Base-by-base conservation (phyloP, 2,888 invertebrate species). In the Tenthredo notha region DNA sequence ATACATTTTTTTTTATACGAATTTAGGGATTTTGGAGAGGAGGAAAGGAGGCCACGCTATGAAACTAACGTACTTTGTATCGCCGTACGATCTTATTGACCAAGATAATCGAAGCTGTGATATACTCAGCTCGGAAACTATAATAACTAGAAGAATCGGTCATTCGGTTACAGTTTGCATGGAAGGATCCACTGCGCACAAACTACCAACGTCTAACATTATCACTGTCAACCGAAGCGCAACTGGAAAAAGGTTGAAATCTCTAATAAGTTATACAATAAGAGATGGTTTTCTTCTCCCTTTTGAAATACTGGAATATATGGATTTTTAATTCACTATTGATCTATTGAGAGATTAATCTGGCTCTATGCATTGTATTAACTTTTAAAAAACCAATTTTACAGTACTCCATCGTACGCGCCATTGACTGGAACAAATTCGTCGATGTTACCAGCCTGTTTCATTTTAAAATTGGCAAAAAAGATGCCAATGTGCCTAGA, bases 1-100 rank as follows among this genome's bases (percentile, higher is more conserved):
- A 43, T 74, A 18, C 21, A 29, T 18, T 75, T 29, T 61, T 18
- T 75, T 29, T 61, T 7, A 61, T 21, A 25, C 12, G n/a, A 25
- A 47, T 92, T 7, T 93, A 97, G 97, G 93, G 67, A 92, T 93
- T 85, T 87, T 93, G 37, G 93, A 93, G 85, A 90, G 92, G 88
- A 89, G 93, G 82, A 92, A 90, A 90, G 93, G 93, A 25, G 93
- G 98, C 85, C 98, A 98, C 92, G 97, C 99, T 0, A 97, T 99
- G 97, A 97, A 97, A 90, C 94, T 99, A 43, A 98, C 98, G 0
- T 99, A 98, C 93, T 98, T 98, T 93, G 97, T 98, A 5, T 97
- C 98, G 0, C 98, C 98, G 0, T 98, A 98, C 91, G 98, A 98
- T 92, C 94, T 98, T 78, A 94, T 98, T 89, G 97, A 98, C 92